Conservation (phyloP, 2,113 vertebrate genomes). For the Ciconia maguari region DNA sequence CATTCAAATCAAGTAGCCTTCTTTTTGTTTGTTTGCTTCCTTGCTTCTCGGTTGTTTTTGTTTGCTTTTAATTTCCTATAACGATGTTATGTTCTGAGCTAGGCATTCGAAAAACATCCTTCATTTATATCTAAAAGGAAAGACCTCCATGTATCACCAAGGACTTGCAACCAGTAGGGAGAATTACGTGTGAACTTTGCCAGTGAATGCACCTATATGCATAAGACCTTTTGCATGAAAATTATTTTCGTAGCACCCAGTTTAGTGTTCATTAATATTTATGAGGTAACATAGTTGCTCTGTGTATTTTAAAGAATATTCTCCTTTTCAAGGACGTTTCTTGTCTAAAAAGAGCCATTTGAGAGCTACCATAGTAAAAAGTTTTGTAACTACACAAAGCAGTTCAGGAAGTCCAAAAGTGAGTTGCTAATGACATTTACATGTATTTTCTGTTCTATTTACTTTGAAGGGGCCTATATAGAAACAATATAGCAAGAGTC, state of each 20-base stretch:
- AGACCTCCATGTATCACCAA: neutral
- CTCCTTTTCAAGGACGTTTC: neutral
- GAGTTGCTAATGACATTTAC: neutral
- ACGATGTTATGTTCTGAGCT: neutral
- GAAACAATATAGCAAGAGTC: rapidly evolving
- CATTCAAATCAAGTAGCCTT: neutral
- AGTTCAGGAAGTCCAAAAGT: neutral
- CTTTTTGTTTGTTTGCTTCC: neutral
- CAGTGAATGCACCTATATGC: neutral
- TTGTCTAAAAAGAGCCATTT: neutral
- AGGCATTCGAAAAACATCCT: neutral
- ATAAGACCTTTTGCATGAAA: neutral
- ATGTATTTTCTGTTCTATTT: neutral
- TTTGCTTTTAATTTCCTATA: slow-evolving; percentile 22
- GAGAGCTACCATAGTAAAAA: neutral
- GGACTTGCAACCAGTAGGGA: neutral
- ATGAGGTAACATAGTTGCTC: neutral
- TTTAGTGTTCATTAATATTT: neutral
- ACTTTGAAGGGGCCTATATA: neutral
- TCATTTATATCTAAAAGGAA: neutral
- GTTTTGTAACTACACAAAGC: neutral
- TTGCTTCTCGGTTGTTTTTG: neutral
- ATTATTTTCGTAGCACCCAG: neutral
- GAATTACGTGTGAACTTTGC: neutral
- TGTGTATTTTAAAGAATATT: neutral